These are phyloP conservation scores for Cephus sareptanus DNA, from an alignment of 2,888 invertebrate genomes.

Conservation along the genomic window DNA sequence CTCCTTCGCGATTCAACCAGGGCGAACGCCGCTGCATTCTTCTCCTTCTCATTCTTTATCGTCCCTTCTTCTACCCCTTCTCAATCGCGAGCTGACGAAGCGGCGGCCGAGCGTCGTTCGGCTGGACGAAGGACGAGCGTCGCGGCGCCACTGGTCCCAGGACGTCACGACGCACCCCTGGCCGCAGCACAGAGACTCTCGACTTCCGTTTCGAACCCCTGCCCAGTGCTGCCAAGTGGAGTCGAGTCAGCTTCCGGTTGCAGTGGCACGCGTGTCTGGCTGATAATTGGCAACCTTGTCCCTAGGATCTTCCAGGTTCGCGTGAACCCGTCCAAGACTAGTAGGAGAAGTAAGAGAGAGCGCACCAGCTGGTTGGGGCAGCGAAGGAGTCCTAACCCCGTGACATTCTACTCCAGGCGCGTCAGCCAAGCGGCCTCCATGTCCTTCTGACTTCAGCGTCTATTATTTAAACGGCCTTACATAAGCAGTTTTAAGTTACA, in stretches of 20 bases:
- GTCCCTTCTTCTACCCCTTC: neutral
- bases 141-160: neutral
- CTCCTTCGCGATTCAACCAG: too few relatives aligned
- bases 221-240: too few relatives aligned
- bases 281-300: neutral
- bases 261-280: neutral
- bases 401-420: neutral
- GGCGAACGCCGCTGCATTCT: too few relatives aligned
- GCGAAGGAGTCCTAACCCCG: neutral
- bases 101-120: too few relatives aligned
- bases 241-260: too few relatives aligned
- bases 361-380: neutral
- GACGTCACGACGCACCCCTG: too few relatives aligned
- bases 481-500: constrained; percentile 1
- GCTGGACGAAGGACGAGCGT: neutral
- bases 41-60: neutral
- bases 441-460: neutral
- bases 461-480: constrained; percentile 1
- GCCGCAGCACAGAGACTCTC: too few relatives aligned
- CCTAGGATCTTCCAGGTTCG: neutral
- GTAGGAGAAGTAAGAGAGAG: neutral
- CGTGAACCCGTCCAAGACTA: too few relatives aligned
- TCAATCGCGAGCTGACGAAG: too few relatives aligned
- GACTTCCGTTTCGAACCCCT: too few relatives aligned
- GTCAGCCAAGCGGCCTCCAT: neutral